Evolutionary conservation across 1,140 invertebrate species (phyloP).

Genomic region (Aleiodes sp.): DNA sequence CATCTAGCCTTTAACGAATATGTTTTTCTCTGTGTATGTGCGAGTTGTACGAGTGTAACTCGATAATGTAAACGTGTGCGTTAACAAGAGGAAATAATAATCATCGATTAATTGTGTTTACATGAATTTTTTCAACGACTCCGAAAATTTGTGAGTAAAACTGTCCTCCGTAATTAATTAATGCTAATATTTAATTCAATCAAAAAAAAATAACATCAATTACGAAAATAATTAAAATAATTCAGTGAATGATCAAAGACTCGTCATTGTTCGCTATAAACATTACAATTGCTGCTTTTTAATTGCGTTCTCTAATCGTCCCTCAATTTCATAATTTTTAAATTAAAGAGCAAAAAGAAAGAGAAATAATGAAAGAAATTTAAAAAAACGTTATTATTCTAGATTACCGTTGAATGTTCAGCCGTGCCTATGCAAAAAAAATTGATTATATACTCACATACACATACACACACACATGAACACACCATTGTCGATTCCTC

Average conservation of each 20-base stretch:
- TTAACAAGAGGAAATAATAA: background rate
- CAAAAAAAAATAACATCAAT: too few species aligned
- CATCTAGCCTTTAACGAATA: too few species aligned
- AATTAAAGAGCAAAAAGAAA: background rate
- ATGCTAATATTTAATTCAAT: too few species aligned
- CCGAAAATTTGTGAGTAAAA: constrained; percentile 3
- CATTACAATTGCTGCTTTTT: background rate
- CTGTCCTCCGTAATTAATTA: constrained; percentile 17
- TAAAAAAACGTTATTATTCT: constrained; percentile 3
- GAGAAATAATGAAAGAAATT: background rate
- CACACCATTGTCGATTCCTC: background rate
- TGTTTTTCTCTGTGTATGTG: background rate
- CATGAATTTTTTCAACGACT: constrained; percentile 1
- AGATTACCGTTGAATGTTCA: constrained; percentile 9
- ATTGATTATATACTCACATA: constrained; percentile 5
- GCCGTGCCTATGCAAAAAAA: constrained; percentile 15
- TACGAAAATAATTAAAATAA: too few species aligned
- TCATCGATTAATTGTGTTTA: constrained; percentile 2
- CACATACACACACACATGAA: too few species aligned
- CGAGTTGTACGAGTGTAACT: constrained; percentile 4
- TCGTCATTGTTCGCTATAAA: too few species aligned
- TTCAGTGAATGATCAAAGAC: too few species aligned
- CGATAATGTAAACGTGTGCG: background rate
- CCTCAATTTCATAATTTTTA: background rate
- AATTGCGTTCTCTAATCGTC: background rate